Conservation (phyloP, 2,113 vertebrate genomes). For the Panthera uncia region DNA sequence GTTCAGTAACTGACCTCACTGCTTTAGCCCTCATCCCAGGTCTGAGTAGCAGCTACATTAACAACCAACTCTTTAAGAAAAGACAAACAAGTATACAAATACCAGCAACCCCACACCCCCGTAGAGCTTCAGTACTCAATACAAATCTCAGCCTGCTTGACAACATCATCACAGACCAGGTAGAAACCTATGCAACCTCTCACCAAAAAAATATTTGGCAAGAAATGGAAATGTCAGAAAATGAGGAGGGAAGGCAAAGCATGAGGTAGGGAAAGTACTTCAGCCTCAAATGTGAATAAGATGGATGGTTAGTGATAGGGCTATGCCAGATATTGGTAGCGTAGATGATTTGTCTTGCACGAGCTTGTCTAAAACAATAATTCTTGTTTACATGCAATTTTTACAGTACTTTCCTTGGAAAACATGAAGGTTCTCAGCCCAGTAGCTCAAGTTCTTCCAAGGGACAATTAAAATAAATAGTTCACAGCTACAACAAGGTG, state of each 20-base stretch:
- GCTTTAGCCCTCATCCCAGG: background rate
- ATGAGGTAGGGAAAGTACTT: conserved; percentile 29
- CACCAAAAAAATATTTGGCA: conserved; percentile 40
- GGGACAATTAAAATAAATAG: background rate
- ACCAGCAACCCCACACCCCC: background rate
- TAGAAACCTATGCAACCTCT: background rate
- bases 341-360: conserved; percentile 24
- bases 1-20: background rate
- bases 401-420: conserved; percentile 52
- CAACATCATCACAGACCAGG: background rate
- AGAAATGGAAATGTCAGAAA: conserved; percentile 17
- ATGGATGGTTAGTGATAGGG: background rate
- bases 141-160: background rate
- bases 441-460: conserved; percentile 40
- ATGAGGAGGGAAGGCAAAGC: conserved; percentile 10
- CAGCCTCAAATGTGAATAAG: conserved; percentile 26
- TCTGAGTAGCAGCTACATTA: background rate
- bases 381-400: conserved; percentile 67
- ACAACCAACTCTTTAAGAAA: background rate
- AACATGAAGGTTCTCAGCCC: conserved; percentile 24
- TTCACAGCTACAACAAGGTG: background rate
- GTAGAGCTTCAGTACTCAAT: background rate
- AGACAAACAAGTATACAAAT: background rate
- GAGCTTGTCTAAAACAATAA: conserved; percentile 53
- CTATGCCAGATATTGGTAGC: conserved; percentile 53